These are phyloP conservation scores for Odontocerum albicorne DNA, from an alignment of 2,888 invertebrate species.

Conservation along the genomic window DNA sequence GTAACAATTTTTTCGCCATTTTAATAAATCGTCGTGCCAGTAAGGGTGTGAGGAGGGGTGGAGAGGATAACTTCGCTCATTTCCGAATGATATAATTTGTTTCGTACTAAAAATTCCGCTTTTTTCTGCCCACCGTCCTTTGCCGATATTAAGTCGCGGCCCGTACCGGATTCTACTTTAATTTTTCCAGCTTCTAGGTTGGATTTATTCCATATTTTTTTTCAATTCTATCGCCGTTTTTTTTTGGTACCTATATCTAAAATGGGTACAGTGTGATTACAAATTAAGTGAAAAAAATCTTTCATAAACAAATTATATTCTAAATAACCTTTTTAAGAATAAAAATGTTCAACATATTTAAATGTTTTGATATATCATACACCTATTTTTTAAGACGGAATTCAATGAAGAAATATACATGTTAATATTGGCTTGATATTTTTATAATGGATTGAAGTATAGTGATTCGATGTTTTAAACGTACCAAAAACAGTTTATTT, in stretches of 20 bases:
- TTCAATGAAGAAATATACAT: too few species aligned
- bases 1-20: constrained; percentile 7
- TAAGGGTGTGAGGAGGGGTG: constrained; percentile 1
- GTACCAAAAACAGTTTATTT: too few species aligned
- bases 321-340: too few species aligned
- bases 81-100: constrained; percentile 22
- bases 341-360: too few species aligned
- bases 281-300: too few species aligned
- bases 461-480: too few species aligned
- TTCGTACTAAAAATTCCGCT: background rate
- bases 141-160: constrained; percentile 15
- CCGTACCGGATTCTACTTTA: constrained; percentile 17
- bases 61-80: constrained; percentile 8
- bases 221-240: constrained; percentile 21
- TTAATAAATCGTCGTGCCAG: constrained; percentile 13
- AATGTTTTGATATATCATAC: too few species aligned
- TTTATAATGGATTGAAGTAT: too few species aligned
- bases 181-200: constrained; percentile 16
- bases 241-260: constrained; percentile 9
- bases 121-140: constrained; percentile 16
- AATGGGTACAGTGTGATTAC: constrained; percentile 4
- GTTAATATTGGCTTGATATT: too few species aligned
- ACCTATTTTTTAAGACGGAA: too few species aligned
- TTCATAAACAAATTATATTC: too few species aligned
- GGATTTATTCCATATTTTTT: constrained; percentile 28